Conservation (phyloP, 2,113 vertebrate species). For the Macquaria australasica region DNA sequence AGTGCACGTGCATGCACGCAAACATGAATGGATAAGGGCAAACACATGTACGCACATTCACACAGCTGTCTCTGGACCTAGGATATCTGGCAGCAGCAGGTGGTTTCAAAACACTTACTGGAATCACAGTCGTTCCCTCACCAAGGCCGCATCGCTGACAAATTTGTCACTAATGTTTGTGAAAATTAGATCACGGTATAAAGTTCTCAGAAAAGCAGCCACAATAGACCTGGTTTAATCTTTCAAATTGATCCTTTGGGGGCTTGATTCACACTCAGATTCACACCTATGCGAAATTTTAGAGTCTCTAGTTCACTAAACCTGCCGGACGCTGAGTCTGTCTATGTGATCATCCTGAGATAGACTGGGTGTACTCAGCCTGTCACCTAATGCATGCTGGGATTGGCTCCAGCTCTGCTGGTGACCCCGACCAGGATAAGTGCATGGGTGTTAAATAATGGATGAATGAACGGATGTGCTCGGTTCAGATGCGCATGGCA, state of each 20-base stretch:
- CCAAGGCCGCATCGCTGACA: conserved; percentile 31
- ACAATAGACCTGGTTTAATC: conserved; percentile 17
- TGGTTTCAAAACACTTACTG: conserved; percentile 68
- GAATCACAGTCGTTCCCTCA: conserved; percentile 36
- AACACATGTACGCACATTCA: conserved; percentile 3
- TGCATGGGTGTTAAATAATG: conserved; percentile 41
- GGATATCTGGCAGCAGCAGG: conserved; percentile 72
- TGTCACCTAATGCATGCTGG: conserved; percentile 29
- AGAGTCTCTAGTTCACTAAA: conserved; percentile 4
- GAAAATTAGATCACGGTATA: conserved; percentile 23
- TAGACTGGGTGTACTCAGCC: not conserved
- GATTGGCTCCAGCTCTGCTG: conserved; percentile 23
- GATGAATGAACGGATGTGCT: conserved; percentile 26
- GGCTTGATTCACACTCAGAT: conserved; percentile 11
- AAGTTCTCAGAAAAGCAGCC: conserved; percentile 41
- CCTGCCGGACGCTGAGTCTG: not conserved
- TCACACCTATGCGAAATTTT: conserved; percentile 14
- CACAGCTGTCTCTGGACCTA: conserved; percentile 49
- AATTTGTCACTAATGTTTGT: conserved; percentile 26
- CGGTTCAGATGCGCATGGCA: conserved; percentile 34
- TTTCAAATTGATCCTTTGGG: not conserved
- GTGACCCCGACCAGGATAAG: conserved; percentile 40
- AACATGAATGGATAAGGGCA: conserved; percentile 10
- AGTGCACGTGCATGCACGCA: conserved; percentile 20
- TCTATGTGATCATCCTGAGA: not conserved